phyloP scores from a whole-genome alignment of 2,888 invertebrate species.

The Melieria picta region DNA sequence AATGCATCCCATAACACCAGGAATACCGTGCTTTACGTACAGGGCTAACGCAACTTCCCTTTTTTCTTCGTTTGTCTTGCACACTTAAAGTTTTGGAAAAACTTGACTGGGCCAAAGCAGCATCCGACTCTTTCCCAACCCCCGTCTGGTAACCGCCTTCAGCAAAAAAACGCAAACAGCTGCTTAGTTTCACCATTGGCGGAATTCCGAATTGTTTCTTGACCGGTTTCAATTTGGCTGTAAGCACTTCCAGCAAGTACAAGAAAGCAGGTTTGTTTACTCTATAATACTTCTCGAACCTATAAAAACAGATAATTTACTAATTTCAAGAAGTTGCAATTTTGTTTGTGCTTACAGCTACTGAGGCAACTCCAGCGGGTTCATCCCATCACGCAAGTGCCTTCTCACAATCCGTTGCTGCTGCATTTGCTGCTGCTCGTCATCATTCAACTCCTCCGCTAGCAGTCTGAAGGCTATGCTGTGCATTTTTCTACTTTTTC shows the following conservation, averaged over 20 bases:
- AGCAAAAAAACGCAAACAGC: neutral
- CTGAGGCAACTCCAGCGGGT: neutral
- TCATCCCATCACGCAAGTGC: neutral
- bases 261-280: neutral
- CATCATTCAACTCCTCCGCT: neutral
- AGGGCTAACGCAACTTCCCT: neutral
- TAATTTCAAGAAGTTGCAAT: neutral
- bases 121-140: neutral
- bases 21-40: conserved; percentile 1
- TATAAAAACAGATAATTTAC: neutral
- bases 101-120: neutral
- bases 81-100: neutral
- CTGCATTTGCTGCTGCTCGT: neutral
- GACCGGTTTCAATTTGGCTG: neutral
- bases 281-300: neutral
- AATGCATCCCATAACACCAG: conserved; percentile 1
- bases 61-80: neutral
- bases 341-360: neutral
- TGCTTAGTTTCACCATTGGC: neutral
- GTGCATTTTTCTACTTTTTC: neutral
- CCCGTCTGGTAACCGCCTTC: neutral
- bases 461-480: neutral
- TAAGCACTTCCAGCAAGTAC: neutral
- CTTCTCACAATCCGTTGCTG: neutral
- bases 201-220: neutral